Evolutionary conservation across 2,113 vertebrate species (phyloP).

Genomic region (Pseudorhombus dupliciocellatus): DNA sequence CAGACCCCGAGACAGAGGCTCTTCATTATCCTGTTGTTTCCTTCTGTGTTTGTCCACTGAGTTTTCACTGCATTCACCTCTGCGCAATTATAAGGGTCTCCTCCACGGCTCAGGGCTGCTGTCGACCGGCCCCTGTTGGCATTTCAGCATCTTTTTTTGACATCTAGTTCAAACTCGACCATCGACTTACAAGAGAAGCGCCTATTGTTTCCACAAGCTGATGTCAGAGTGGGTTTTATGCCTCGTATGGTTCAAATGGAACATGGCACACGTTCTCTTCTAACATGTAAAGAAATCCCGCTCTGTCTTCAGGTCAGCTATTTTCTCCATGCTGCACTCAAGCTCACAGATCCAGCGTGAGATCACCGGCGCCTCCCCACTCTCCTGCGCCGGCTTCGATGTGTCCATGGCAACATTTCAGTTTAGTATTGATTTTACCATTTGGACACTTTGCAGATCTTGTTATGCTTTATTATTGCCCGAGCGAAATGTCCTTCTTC

Average conservation of each 20-base stretch:
- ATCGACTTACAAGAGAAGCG: no score
- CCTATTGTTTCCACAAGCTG: no score
- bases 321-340: constrained; percentile 34
- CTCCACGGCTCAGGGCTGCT: no score
- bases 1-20: background rate
- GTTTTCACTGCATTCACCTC: background rate
- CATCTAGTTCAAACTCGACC: no score
- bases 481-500: constrained; percentile 58
- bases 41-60: background rate
- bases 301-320: constrained; percentile 19
- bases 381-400: constrained; percentile 37
- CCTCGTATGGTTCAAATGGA: no score
- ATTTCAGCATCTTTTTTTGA: no score
- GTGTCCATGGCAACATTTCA: constrained; percentile 75
- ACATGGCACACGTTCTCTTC: no score
- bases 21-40: background rate
- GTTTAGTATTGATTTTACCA: constrained; percentile 74
- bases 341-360: constrained; percentile 16
- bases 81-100: background rate
- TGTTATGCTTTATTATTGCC: constrained; percentile 70
- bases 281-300: background rate
- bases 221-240: no score
- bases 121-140: no score
- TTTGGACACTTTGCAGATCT: constrained; percentile 74
- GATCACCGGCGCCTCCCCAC: constrained; percentile 20